Percentiles rank a stretch among this genome's conserved stretches.
These are phyloP conservation scores for Heterodera filipjevi DNA, from an alignment of 2,888 invertebrate genomes.

Conservation along the genomic window DNA sequence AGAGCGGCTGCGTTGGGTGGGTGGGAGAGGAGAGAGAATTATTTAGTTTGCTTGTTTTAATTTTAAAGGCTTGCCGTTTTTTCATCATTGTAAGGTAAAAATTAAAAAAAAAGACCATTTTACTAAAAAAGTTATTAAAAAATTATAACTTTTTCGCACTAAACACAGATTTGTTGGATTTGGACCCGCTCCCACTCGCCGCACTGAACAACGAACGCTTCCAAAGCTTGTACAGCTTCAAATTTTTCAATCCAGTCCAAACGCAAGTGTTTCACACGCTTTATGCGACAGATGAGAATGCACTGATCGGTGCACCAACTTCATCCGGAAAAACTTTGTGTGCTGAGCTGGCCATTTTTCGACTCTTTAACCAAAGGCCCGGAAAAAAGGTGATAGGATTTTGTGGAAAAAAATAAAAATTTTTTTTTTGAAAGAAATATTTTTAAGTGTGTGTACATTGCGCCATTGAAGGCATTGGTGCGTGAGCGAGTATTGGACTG, in stretches of 20 bases:
- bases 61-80: too few relatives aligned
- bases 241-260: conserved; percentile 91
- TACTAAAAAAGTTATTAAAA: too few relatives aligned
- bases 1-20: too few relatives aligned
- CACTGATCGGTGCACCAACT: conserved; percentile 90
- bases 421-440: neutral
- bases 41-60: too few relatives aligned
- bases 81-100: too few relatives aligned
- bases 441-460: conserved; percentile 84
- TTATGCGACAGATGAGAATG: conserved; percentile 89
- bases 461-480: conserved; percentile 94
- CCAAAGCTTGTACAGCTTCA: conserved; percentile 83
- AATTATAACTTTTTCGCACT: too few relatives aligned
- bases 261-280: conserved; percentile 83
- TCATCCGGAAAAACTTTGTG: conserved; percentile 93
- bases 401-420: too few relatives aligned
- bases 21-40: too few relatives aligned
- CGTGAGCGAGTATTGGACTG: conserved; percentile 94
- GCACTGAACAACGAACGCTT: conserved; percentile 79
- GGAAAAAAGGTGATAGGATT: conserved; percentile 60
- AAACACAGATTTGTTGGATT: conserved; percentile 78
- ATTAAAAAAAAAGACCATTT: too few relatives aligned
- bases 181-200: conserved; percentile 85
- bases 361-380: conserved; percentile 54
- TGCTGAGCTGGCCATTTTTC: conserved; percentile 93